Evolutionary conservation across 2,113 vertebrate species (phyloP).

Genomic region (Vulpes ferrilata): DNA sequence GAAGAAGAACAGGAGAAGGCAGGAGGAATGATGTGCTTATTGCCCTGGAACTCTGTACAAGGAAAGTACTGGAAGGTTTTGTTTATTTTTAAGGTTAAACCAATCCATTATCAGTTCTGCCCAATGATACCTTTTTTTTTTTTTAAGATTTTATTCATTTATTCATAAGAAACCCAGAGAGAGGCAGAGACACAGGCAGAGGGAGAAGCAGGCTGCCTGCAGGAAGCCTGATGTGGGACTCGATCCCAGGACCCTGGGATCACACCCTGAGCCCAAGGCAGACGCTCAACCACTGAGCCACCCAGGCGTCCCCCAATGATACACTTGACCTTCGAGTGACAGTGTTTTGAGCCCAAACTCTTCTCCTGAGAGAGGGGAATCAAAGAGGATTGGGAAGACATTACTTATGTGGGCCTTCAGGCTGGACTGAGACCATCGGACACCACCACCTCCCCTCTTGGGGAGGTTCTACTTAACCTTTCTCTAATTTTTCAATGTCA

Average conservation of each 20-base stretch:
- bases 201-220: no score
- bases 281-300: no score
- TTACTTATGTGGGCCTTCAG: neutral
- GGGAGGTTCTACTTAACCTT: neutral
- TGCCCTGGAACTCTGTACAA: neutral
- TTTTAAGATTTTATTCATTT: no score
- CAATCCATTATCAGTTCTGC: neutral
- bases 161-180: no score
- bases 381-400: neutral
- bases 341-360: neutral
- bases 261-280: no score
- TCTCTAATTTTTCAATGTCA: slow-evolving; percentile 23
- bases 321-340: neutral
- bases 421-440: neutral
- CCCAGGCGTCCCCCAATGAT: no score
- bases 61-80: neutral
- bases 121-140: neutral
- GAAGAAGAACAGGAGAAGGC: neutral
- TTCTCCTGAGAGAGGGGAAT: neutral
- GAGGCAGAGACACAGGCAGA: no score
- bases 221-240: no score
- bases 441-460: neutral
- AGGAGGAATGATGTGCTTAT: neutral
- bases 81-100: neutral
- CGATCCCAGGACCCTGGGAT: no score